Conservation (phyloP, 2,113 vertebrate species). For the Puntigrus tetrazona region DNA sequence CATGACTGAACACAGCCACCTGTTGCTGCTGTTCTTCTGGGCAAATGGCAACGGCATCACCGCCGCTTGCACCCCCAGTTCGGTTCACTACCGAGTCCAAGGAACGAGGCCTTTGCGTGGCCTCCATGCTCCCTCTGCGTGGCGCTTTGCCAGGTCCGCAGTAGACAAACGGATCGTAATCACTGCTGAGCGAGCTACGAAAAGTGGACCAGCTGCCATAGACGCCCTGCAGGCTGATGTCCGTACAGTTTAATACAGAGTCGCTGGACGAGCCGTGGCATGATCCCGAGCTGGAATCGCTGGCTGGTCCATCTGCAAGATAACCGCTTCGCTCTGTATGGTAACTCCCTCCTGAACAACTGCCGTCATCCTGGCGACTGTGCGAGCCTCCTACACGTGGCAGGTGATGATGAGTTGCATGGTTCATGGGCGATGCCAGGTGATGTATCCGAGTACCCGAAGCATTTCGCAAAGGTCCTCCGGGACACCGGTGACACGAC, state of each 20-base stretch:
- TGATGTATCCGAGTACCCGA: constrained; percentile 74
- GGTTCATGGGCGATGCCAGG: constrained; percentile 54
- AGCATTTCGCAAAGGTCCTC: constrained; percentile 59
- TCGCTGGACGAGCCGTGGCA: constrained; percentile 97
- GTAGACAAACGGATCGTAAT: constrained; percentile 91
- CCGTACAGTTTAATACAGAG: constrained; percentile 93
- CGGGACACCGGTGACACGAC: constrained; percentile 73
- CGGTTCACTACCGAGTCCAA: constrained; percentile 82
- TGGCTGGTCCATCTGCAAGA: constrained; percentile 89
- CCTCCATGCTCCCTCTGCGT: constrained; percentile 62
- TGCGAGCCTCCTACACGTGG: constrained; percentile 49
- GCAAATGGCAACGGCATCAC: constrained; percentile 1
- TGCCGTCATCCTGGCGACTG: constrained; percentile 82
- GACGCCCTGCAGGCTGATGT: constrained; percentile 90
- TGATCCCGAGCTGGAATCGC: constrained; percentile 95
- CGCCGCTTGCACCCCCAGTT: not conserved
- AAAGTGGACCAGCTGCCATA: constrained; percentile 97
- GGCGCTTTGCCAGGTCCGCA: constrained; percentile 68
- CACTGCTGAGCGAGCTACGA: constrained; percentile 95
- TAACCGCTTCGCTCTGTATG: constrained; percentile 92
- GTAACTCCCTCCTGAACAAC: constrained; percentile 89
- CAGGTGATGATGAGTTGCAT: constrained; percentile 52
- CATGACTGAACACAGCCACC: constrained; percentile 83
- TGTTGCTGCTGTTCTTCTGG: constrained; percentile 76
- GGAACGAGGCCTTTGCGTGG: constrained; percentile 78